These are phyloP conservation scores for Oppia nitens DNA, from an alignment of 1,140 invertebrate species.

Conservation along the genomic window DNA sequence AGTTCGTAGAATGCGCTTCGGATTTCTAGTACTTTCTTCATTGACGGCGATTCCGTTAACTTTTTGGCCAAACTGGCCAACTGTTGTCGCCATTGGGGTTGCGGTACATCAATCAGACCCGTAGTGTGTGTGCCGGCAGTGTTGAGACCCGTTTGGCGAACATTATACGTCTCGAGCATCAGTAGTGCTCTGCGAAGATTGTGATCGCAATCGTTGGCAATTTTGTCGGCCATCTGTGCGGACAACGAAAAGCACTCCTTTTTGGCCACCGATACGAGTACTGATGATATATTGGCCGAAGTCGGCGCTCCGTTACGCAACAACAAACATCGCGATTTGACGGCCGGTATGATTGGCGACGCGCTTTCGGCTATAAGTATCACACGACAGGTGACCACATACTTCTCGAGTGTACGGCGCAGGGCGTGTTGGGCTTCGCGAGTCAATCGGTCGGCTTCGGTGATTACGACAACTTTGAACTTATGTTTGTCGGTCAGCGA, in stretches of 20 bases:
- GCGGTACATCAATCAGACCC: too few species aligned
- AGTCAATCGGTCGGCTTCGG: slow-evolving; percentile 87
- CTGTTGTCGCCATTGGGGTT: slow-evolving; percentile 5
- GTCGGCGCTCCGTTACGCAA: slow-evolving; percentile 77
- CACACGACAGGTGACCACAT: slow-evolving; percentile 80
- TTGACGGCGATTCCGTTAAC: slow-evolving; percentile 11
- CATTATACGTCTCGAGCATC: slow-evolving; percentile 59
- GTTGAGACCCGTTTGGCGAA: background rate
- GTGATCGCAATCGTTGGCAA: slow-evolving; percentile 61
- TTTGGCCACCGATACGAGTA: slow-evolving; percentile 51
- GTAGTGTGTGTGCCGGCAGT: background rate
- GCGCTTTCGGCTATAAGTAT: slow-evolving; percentile 89
- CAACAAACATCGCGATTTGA: slow-evolving; percentile 78
- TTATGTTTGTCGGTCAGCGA: slow-evolving; percentile 8
- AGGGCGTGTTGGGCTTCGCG: slow-evolving; percentile 96
- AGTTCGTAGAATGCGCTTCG: slow-evolving; percentile 80
- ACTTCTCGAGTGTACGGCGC: slow-evolving; percentile 97
- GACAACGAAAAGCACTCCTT: slow-evolving; percentile 63
- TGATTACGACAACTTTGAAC: slow-evolving; percentile 67
- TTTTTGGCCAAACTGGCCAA: slow-evolving; percentile 3
- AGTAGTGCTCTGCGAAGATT: slow-evolving; percentile 86
- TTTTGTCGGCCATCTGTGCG: slow-evolving; percentile 43
- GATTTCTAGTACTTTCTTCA: slow-evolving; percentile 50
- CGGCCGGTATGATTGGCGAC: slow-evolving; percentile 84
- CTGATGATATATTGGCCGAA: slow-evolving; percentile 39